Conservation (phyloP, 2,797 vertebrate species). For the Chloroceryle inda region DNA sequence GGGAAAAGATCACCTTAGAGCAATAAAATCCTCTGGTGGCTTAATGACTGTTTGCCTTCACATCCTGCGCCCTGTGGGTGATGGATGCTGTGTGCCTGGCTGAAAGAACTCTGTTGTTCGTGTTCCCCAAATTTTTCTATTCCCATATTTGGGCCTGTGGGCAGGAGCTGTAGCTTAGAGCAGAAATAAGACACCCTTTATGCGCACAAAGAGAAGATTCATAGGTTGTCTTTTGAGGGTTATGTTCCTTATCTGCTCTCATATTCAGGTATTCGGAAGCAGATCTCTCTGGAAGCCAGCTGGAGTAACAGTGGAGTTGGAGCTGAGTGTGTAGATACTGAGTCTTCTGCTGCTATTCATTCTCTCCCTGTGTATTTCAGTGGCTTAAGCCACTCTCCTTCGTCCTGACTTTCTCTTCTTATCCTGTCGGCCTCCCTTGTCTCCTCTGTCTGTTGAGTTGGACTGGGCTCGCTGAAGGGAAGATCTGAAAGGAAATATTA, state of each 20-base stretch:
- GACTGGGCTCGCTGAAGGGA: background rate
- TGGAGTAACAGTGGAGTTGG: conserved; percentile 6
- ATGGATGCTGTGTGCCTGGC: background rate
- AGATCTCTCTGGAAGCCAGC: background rate
- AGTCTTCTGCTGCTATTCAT: background rate
- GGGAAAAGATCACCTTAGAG: background rate
- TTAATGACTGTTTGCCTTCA: background rate
- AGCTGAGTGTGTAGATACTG: background rate
- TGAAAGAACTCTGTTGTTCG: background rate
- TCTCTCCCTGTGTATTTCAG: background rate
- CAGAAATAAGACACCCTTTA: background rate
- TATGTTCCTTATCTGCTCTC: background rate
- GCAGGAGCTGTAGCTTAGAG: background rate
- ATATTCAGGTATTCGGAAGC: background rate
- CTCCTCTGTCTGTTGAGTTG: background rate
- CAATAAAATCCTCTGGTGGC: background rate
- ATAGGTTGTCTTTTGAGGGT: background rate
- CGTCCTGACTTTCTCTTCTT: background rate
- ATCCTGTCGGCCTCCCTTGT: background rate
- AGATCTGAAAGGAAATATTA: background rate
- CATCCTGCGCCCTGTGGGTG: background rate
- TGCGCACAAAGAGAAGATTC: background rate
- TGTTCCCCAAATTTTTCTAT: background rate
- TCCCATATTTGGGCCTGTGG: background rate
- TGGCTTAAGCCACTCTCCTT: background rate